Evolutionary conservation across 2,888 invertebrate genomes (phyloP).

Genomic region (Drosophila atroscutellata): DNA sequence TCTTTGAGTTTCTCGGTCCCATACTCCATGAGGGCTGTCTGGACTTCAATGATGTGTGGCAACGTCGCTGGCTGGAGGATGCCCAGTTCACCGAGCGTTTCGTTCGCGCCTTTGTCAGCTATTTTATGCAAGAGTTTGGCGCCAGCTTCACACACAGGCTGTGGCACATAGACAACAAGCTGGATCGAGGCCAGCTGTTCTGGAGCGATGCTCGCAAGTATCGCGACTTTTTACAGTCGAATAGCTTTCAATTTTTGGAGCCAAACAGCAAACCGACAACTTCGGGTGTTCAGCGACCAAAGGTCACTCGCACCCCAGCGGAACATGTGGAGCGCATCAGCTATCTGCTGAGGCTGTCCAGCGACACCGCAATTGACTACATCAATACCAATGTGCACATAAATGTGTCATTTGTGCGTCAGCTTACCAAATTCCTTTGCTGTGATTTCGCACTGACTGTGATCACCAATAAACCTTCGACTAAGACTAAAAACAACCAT

Average conservation of each 20-base stretch:
- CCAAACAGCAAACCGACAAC: conserved; percentile 37
- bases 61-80: conserved; percentile 72
- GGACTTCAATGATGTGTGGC: conserved; percentile 77
- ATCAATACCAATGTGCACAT: conserved; percentile 83
- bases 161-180: conserved; percentile 78
- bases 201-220: conserved; percentile 67
- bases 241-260: conserved; percentile 78
- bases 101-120: conserved; percentile 72
- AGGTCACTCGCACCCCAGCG: conserved; percentile 42
- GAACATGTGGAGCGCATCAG: conserved; percentile 81
- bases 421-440: conserved; percentile 82
- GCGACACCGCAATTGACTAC: conserved; percentile 83
- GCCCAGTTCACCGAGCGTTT: conserved; percentile 68
- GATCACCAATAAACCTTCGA: conserved; percentile 51
- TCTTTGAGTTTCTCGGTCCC: conserved; percentile 82
- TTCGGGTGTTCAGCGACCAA: conserved; percentile 40
- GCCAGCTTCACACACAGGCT: conserved; percentile 77
- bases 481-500: conserved; percentile 31
- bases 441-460: conserved; percentile 81
- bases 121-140: conserved; percentile 82
- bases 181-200: conserved; percentile 76
- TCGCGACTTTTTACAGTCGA: conserved; percentile 67
- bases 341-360: conserved; percentile 68
- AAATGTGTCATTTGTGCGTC: conserved; percentile 77
- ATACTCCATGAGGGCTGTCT: conserved; percentile 75